Percentiles rank a stretch among this genome's conserved stretches.
phyloP scores from a whole-genome alignment of 1,140 invertebrate species.

The Plectus sambesii region DNA sequence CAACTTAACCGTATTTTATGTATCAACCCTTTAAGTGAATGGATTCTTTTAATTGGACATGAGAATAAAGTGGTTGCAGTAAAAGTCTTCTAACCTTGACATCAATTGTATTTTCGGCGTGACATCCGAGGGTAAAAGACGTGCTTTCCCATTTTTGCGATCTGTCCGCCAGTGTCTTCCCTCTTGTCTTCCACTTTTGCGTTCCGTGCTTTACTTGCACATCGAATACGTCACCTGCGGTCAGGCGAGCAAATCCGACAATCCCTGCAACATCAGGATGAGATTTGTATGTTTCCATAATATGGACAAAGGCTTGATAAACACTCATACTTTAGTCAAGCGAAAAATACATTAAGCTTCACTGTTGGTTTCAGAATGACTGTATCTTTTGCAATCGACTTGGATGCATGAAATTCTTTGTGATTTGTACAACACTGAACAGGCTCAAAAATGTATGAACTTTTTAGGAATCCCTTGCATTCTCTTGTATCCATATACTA shows the following conservation, averaged over 20 bases:
- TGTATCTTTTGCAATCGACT: conserved; percentile 7
- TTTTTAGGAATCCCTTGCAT: too few species aligned
- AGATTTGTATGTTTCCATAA: conserved; percentile 1
- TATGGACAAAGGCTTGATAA: too few species aligned
- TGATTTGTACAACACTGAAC: too few species aligned
- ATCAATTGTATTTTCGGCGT: conserved; percentile 52
- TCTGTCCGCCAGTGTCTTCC: conserved; percentile 52
- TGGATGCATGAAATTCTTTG: too few species aligned
- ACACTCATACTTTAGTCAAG: too few species aligned
- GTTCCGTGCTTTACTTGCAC: conserved; percentile 54
- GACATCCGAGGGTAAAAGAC: conserved; percentile 50
- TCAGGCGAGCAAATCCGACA: conserved; percentile 56
- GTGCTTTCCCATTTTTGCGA: conserved; percentile 54
- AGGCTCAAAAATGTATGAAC: conserved; percentile 2
- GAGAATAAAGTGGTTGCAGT: too few species aligned
- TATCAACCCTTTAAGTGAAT: conserved; percentile 7
- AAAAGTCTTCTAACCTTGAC: conserved; percentile 57
- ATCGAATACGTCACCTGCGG: conserved; percentile 57
- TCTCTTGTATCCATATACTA: conserved; percentile 6
- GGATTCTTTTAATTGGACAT: not conserved
- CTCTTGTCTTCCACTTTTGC: conserved; percentile 57
- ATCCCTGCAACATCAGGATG: conserved; percentile 47
- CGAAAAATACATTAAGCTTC: too few species aligned
- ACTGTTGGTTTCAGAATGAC: conserved; percentile 4
- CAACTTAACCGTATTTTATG: too few species aligned